Conservation (phyloP, 2,888 invertebrate genomes). For the Drosophila villosipedis region DNA sequence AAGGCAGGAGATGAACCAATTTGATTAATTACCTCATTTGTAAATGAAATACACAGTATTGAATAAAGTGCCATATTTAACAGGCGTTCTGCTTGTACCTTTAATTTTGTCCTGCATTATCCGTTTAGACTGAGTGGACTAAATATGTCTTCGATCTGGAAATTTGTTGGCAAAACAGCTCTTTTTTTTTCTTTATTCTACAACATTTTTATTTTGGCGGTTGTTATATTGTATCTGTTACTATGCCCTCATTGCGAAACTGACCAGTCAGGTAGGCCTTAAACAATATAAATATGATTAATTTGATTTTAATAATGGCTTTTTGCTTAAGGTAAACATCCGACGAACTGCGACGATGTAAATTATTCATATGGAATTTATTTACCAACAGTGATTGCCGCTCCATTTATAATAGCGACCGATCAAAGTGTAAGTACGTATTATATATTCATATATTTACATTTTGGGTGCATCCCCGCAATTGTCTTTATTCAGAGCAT, state of each 20-base stretch:
- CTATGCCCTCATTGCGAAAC: conserved; percentile 33
- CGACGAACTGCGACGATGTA: conserved; percentile 13
- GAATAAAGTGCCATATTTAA: neutral
- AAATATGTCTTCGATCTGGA: conserved; percentile 26
- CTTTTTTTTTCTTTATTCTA: conserved; percentile 28
- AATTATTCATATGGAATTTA: conserved; percentile 17
- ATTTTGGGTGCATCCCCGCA: neutral
- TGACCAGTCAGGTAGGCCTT: neutral
- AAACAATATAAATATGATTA: neutral
- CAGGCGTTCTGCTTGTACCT: neutral
- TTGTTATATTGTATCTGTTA: neutral
- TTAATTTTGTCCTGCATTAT: neutral
- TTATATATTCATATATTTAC: neutral
- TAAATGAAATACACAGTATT: neutral
- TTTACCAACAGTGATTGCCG: conserved; percentile 16
- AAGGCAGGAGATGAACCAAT: neutral
- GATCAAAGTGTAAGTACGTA: conserved; percentile 30
- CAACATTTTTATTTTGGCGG: conserved; percentile 6
- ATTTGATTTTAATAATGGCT: neutral
- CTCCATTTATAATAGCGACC: conserved; percentile 23
- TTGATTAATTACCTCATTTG: conserved; percentile 7
- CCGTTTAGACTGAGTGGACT: neutral
- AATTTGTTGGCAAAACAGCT: conserved; percentile 23
- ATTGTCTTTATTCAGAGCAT: conserved; percentile 14
- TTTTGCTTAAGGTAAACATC: conserved; percentile 2